A percentile compares a stretch with the other conserved stretches of the same genome.
phyloP scores from a whole-genome alignment of 2,797 vertebrate species.

The Eidolon dupreanum region DNA sequence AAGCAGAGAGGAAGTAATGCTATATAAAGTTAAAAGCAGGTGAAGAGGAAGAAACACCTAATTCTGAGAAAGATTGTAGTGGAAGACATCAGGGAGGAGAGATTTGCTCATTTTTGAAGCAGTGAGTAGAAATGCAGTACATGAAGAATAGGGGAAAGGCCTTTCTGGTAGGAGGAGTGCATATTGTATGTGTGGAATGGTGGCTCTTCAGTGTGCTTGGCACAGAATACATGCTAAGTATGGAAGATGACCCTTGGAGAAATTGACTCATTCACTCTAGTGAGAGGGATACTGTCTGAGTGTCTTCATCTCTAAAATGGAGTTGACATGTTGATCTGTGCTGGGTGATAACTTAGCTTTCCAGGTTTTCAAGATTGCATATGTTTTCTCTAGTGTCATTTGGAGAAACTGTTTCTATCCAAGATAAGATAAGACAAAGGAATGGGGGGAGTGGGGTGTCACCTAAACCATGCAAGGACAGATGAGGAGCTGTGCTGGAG shows the following conservation, averaged over 20 bases:
- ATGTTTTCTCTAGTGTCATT: neutral
- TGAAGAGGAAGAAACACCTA: neutral
- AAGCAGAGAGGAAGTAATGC: neutral
- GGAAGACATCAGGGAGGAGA: neutral
- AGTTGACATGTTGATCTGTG: neutral
- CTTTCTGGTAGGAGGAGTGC: neutral
- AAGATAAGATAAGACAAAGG: slow-evolving; percentile 41
- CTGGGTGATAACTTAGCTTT: neutral
- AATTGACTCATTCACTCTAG: neutral
- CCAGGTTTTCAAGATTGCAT: slow-evolving; percentile 14
- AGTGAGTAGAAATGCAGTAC: neutral
- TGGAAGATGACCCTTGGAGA: neutral
- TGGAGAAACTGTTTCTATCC: slow-evolving; percentile 51
- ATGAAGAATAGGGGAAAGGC: neutral
- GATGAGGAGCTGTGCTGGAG: slow-evolving; percentile 14
- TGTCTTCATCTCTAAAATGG: neutral
- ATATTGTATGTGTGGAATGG: neutral
- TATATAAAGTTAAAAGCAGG: neutral
- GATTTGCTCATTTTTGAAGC: neutral
- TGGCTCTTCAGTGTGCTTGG: neutral
- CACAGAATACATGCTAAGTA: neutral
- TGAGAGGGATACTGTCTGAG: neutral
- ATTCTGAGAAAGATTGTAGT: neutral
- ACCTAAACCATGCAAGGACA: neutral
- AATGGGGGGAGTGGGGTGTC: neutral